phyloP scores from a whole-genome alignment of 1,140 invertebrate genomes.

The Tetranychus cinnabarinus region DNA sequence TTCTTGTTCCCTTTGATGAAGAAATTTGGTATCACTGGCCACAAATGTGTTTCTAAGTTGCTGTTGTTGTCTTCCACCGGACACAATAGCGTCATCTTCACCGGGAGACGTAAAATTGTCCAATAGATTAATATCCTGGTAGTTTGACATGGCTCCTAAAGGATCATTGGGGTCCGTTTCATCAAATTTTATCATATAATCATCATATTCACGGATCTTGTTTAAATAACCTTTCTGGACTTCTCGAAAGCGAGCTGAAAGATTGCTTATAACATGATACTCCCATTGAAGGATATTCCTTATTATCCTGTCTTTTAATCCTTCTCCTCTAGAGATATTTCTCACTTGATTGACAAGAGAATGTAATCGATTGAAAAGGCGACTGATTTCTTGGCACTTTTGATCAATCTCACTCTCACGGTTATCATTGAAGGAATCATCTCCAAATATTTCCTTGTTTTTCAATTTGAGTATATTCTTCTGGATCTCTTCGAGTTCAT shows the following conservation, averaged over 20 bases:
- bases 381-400: slow-evolving; percentile 4
- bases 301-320: neutral
- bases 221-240: slow-evolving; percentile 4
- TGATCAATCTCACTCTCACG: slow-evolving; percentile 6
- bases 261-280: neutral
- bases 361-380: slow-evolving; percentile 4
- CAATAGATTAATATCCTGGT: neutral
- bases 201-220: neutral
- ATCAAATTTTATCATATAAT: slow-evolving; percentile 6
- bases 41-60: no score
- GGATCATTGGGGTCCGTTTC: neutral
- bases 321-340: neutral
- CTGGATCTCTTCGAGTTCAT: neutral
- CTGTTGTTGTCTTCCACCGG: neutral
- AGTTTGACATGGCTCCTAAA: neutral
- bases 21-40: slow-evolving; percentile 26
- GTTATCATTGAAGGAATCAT: neutral
- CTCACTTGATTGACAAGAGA: slow-evolving; percentile 3
- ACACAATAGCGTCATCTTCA: neutral
- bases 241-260: slow-evolving; percentile 2
- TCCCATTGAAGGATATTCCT: slow-evolving; percentile 6
- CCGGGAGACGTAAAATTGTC: neutral
- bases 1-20: slow-evolving; percentile 60
- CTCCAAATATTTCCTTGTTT: slow-evolving; percentile 3
- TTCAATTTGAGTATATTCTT: neutral